Base-by-base conservation (phyloP, 2,888 invertebrate genomes). In the Torymus auratus region DNA sequence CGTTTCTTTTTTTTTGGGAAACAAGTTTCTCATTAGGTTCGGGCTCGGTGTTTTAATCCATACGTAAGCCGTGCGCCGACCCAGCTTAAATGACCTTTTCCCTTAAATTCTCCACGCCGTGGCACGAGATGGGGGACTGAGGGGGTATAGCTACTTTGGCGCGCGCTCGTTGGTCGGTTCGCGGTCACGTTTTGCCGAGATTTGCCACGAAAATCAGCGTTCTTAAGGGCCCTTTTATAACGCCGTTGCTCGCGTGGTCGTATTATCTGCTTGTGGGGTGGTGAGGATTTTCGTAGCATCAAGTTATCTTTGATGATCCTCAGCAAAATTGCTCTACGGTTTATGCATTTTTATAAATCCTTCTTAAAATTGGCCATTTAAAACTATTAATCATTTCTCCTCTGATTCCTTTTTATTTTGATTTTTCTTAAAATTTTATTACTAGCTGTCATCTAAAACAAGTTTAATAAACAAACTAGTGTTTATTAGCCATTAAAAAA, bases 11-110 rank as follows among this genome's bases (percentile, higher is more conserved):
- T 60, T 50, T 53, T 14, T 28, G 65, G 53, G 15, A 53, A 68
- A 79, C 73, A 23, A 73, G 73, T 78, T 72, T 71, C 71, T 71
- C 58, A 67, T 71, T 78, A 71, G 56, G 56, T 14, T 28, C 58
- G 23, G 23, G 62, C 41, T 20, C 2, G 67, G 14, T 2, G 14
- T 50, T 62, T 62, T 41, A 28, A 69, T 58, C 17, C 56, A 7
- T 41, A 41, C 7, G 41, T 41, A 15, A n/a, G 14, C 28, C 13
- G 17, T 28, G 53, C 52, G 2, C 52, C 20, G n/a, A 2, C 15
- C 23, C 58, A 20, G 62, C 56, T 64, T 41, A 17, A 28, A 61
- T 50, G 78, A 69, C 58, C 52, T 17, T 62, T 62, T 11, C 50
- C 68, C 11, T 23, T 13, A 64, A 14, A 7, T 62, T 53, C 61